A percentile compares a stretch with the other conserved stretches of the same genome.
phyloP scores from a whole-genome alignment of 2,797 vertebrate species.

The Caiman crocodilus region DNA sequence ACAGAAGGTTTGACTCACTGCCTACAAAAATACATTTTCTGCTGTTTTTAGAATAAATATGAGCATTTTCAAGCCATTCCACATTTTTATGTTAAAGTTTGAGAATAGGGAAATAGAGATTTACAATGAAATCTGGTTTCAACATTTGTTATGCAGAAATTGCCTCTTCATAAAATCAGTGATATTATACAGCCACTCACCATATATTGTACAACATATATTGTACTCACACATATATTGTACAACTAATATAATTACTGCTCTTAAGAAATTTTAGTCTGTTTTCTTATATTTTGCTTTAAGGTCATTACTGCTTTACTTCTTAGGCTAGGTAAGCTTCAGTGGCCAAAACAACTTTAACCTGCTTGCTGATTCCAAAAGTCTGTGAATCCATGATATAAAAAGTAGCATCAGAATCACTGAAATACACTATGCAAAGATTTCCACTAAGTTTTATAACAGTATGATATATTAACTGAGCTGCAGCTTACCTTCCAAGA shows the following conservation, averaged over 20 bases:
- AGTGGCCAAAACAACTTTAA: not conserved
- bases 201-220: not conserved
- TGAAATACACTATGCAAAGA: not conserved
- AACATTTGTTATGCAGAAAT: not conserved
- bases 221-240: no score
- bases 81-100: not conserved
- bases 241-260: not conserved
- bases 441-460: not conserved
- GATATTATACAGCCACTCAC: not conserved
- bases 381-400: not conserved
- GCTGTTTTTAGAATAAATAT: not conserved
- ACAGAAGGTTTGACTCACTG: not conserved
- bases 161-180: not conserved
- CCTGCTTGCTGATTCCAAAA: not conserved
- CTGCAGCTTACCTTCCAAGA: slow-evolving; percentile 86
- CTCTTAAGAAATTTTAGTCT: not conserved
- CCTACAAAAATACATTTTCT: not conserved
- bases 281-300: not conserved
- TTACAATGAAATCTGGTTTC: not conserved
- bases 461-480: not conserved
- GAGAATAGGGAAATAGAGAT: not conserved
- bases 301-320: not conserved
- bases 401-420: not conserved
- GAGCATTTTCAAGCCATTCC: not conserved
- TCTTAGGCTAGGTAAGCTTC: not conserved